Evolutionary conservation across 2,113 vertebrate genomes (phyloP).

Genomic region (Chiloscyllium plagiosum): DNA sequence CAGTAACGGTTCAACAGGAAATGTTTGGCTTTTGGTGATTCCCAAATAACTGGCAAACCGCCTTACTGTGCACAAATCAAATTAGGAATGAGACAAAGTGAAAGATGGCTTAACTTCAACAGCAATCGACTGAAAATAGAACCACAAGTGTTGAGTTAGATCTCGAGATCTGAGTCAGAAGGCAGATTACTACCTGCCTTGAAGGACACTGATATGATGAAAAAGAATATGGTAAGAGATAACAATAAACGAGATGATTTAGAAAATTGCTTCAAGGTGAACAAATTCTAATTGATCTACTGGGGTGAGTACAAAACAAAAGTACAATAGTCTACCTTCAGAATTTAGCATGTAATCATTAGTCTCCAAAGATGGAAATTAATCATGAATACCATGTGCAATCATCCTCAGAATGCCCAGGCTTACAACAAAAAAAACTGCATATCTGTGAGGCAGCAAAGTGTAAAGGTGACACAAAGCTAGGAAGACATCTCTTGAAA

Average conservation of each 20-base stretch:
- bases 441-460: neutral
- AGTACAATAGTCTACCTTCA: neutral
- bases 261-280: neutral
- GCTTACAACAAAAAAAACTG: neutral
- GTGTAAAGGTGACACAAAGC: neutral
- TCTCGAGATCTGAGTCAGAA: neutral
- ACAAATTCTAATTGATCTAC: neutral
- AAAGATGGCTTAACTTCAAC: neutral
- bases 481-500: neutral
- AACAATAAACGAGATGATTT: neutral
- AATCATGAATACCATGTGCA: neutral
- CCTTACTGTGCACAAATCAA: neutral
- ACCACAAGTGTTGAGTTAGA: neutral
- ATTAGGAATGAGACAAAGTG: neutral
- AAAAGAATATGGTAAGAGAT: neutral
- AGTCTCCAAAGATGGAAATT: neutral
- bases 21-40: neutral
- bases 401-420: neutral
- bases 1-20: neutral
- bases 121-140: slow-evolving; percentile 28
- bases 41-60: neutral
- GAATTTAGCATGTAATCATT: neutral
- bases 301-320: neutral
- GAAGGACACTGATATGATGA: neutral
- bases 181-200: neutral